Evolutionary conservation across 2,888 invertebrate genomes (phyloP).

Genomic region (Ephialtes manifestator): DNA sequence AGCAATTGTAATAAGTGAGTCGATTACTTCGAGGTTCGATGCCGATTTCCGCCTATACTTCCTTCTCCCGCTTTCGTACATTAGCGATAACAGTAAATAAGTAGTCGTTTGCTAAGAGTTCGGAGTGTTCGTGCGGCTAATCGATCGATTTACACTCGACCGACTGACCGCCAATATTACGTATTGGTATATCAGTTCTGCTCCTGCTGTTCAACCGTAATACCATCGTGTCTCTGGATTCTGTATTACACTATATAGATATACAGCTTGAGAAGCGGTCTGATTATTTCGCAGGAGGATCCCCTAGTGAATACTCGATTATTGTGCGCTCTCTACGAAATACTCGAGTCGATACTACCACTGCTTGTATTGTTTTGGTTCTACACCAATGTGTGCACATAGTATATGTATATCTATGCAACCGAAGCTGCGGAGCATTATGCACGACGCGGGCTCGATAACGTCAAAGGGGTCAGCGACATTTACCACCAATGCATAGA

Average conservation of each 20-base stretch:
- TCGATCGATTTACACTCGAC: constrained; percentile 68
- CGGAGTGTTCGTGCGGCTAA: constrained; percentile 63
- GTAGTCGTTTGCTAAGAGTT: constrained; percentile 22
- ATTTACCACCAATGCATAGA: constrained; percentile 1
- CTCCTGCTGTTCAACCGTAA: constrained; percentile 6
- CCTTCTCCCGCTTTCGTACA: not conserved
- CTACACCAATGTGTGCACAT: constrained; percentile 19
- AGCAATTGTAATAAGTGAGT: constrained; percentile 17
- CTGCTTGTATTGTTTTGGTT: constrained; percentile 60
- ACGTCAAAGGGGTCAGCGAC: constrained; percentile 40
- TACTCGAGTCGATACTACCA: constrained; percentile 42
- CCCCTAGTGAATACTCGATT: constrained; percentile 62
- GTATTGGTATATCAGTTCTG: constrained; percentile 42
- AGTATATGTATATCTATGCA: constrained; percentile 5
- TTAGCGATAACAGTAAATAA: constrained; percentile 8
- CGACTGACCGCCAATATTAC: constrained; percentile 62
- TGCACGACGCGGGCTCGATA: constrained; percentile 45
- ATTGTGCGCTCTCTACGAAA: constrained; percentile 59
- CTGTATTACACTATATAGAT: not conserved
- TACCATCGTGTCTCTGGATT: constrained; percentile 26
- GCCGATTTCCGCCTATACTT: constrained; percentile 42
- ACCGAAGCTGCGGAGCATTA: constrained; percentile 40
- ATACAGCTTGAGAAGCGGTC: constrained; percentile 56
- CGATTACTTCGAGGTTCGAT: constrained; percentile 14
- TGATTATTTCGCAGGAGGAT: constrained; percentile 66